Conservation (phyloP, 2,888 invertebrate species). For the Athrips mouffetella region DNA sequence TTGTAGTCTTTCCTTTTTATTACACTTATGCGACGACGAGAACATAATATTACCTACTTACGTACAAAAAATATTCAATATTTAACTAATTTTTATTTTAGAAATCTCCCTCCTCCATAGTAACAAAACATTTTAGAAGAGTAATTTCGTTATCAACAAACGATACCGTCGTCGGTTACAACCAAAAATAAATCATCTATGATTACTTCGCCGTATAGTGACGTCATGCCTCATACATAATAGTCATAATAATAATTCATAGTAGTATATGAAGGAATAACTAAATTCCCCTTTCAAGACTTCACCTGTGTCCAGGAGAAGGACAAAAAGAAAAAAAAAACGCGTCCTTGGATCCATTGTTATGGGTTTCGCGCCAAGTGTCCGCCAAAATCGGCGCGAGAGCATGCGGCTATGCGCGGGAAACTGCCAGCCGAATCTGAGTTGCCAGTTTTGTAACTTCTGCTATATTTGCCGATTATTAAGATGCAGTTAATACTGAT, state of each 20-base stretch:
- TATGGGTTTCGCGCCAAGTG: conserved; percentile 73
- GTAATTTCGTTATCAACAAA: not conserved
- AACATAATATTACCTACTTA: too few species aligned
- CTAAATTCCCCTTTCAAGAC: conserved; percentile 50
- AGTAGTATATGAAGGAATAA: not conserved
- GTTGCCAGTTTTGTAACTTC: conserved; percentile 5
- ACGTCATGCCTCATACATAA: not conserved
- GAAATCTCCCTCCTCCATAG: too few species aligned
- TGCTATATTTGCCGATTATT: not conserved
- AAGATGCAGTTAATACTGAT: too few species aligned
- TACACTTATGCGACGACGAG: too few species aligned
- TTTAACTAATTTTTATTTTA: too few species aligned
- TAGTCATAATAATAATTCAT: not conserved
- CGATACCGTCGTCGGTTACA: conserved; percentile 11
- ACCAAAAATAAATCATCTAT: conserved; percentile 24
- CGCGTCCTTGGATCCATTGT: conserved; percentile 72
- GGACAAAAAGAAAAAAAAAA: conserved; percentile 45
- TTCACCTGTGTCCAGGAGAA: conserved; percentile 61
- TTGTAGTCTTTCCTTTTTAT: too few species aligned
- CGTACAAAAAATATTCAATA: too few species aligned
- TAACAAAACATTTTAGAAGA: not conserved
- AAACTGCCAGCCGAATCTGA: conserved; percentile 43
- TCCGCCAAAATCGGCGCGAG: conserved; percentile 63
- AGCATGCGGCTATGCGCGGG: conserved; percentile 62
- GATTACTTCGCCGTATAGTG: not conserved